phyloP scores from a whole-genome alignment of 2,797 vertebrate species.

The Periophthalmus magnuspinnatus region DNA sequence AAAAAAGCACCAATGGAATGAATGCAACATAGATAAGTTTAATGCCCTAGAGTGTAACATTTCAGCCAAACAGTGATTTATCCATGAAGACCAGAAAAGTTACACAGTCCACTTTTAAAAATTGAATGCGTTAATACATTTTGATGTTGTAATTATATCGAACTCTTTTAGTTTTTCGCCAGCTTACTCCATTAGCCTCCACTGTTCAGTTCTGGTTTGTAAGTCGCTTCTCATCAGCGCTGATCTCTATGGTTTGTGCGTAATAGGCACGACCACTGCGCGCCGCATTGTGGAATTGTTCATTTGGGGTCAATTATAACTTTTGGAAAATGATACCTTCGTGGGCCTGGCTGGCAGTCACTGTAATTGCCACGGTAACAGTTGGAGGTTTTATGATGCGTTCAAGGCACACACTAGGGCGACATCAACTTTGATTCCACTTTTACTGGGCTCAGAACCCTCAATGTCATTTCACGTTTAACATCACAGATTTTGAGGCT shows the following conservation, averaged over 20 bases:
- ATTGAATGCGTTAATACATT: too few relatives aligned
- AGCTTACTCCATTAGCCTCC: too few relatives aligned
- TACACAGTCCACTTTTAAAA: too few relatives aligned
- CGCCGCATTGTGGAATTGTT: constrained; percentile 33
- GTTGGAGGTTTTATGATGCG: constrained; percentile 54
- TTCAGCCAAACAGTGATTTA: too few relatives aligned
- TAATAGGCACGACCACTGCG: constrained; percentile 7
- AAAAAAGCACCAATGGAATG: too few relatives aligned
- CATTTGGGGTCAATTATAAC: constrained; percentile 48
- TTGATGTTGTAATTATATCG: too few relatives aligned
- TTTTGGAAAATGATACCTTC: constrained; percentile 43
- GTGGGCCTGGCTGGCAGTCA: constrained; percentile 34
- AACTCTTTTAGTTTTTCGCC: too few relatives aligned
- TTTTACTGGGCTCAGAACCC: constrained; percentile 28
- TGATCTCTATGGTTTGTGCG: constrained; percentile 22
- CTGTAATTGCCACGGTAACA: constrained; percentile 50
- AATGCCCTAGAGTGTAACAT: too few relatives aligned
- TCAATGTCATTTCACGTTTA: constrained; percentile 6
- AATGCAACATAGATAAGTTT: too few relatives aligned
- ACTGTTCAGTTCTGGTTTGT: too few relatives aligned
- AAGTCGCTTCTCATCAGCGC: constrained; percentile 1
- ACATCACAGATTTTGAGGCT: not conserved
- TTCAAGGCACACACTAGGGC: constrained; percentile 33
- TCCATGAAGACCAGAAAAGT: too few relatives aligned
- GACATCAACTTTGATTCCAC: constrained; percentile 33